phyloP scores from a whole-genome alignment of 2,113 vertebrate genomes.

The Lucifuga dentata region DNA sequence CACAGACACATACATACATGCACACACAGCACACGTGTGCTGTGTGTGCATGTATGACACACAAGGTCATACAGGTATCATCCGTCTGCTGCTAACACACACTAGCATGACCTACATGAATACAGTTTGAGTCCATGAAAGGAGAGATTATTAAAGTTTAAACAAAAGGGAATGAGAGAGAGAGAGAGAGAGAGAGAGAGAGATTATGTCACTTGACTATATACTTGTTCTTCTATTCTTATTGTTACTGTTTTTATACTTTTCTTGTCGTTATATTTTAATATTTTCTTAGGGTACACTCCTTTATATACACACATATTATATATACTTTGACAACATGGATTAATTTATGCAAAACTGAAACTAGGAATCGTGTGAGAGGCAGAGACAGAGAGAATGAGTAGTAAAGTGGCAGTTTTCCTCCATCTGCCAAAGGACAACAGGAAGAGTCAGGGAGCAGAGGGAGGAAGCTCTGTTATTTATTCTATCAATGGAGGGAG shows the following conservation, averaged over 20 bases:
- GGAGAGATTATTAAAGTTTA: not conserved
- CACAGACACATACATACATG: conserved; percentile 23
- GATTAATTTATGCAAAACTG: not conserved
- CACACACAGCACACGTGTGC: conserved; percentile 20
- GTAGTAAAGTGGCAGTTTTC: conserved; percentile 25
- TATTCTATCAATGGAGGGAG: conserved; percentile 64
- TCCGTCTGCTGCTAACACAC: conserved; percentile 33
- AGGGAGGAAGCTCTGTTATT: conserved; percentile 65
- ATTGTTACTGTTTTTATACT: too few relatives aligned
- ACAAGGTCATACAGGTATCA: conserved; percentile 49
- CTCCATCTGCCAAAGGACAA: conserved; percentile 39
- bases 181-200: not conserved
- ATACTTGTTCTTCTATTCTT: too few relatives aligned
- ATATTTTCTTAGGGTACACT: too few relatives aligned
- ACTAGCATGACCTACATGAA: not conserved
- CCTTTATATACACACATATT: too few relatives aligned
- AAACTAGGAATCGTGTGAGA: not conserved
- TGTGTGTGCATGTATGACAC: too few relatives aligned
- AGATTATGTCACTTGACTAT: too few relatives aligned
- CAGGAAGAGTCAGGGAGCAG: conserved; percentile 61
- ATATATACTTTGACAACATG: too few relatives aligned
- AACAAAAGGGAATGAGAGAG: not conserved
- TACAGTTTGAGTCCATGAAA: conserved; percentile 4
- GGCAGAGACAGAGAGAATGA: not conserved
- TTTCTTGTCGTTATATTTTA: too few relatives aligned